Evolutionary conservation across 2,888 invertebrate genomes (phyloP).

Genomic region (Leuctra nigra): DNA sequence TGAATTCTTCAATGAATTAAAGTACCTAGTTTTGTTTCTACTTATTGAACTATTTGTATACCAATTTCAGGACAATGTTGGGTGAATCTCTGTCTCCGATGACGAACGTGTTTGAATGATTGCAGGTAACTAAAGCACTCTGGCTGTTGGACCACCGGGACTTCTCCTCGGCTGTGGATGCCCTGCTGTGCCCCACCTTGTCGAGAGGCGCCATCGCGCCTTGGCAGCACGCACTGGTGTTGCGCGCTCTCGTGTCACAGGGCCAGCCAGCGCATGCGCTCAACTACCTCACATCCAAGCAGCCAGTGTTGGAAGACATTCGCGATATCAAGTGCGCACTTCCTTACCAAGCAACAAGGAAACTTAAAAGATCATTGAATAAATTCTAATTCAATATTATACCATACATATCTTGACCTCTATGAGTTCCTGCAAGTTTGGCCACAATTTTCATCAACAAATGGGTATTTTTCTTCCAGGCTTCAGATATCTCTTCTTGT

Average conservation of each 20-base stretch:
- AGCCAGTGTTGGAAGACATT: constrained; percentile 47
- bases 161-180: constrained; percentile 63
- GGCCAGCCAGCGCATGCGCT: constrained; percentile 63
- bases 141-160: constrained; percentile 87
- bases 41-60: too few relatives aligned
- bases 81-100: too few relatives aligned
- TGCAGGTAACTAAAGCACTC: constrained; percentile 70
- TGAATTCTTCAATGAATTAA: too few relatives aligned
- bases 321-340: constrained; percentile 41
- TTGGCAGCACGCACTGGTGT: constrained; percentile 66
- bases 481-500: constrained; percentile 52
- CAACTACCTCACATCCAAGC: constrained; percentile 57
- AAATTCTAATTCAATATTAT: neutral
- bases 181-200: constrained; percentile 56
- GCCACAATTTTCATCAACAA: too few relatives aligned
- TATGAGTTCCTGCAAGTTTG: too few relatives aligned
- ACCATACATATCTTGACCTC: too few relatives aligned
- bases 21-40: too few relatives aligned
- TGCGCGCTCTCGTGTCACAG: constrained; percentile 59
- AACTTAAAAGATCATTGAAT: too few relatives aligned
- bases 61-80: too few relatives aligned
- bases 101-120: neutral
- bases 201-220: constrained; percentile 52
- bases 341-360: neutral
- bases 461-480: constrained; percentile 34